Percentiles rank a stretch among this genome's conserved stretches.
Conservation (phyloP, 2,797 vertebrate species). For the Buceros bicornis region DNA sequence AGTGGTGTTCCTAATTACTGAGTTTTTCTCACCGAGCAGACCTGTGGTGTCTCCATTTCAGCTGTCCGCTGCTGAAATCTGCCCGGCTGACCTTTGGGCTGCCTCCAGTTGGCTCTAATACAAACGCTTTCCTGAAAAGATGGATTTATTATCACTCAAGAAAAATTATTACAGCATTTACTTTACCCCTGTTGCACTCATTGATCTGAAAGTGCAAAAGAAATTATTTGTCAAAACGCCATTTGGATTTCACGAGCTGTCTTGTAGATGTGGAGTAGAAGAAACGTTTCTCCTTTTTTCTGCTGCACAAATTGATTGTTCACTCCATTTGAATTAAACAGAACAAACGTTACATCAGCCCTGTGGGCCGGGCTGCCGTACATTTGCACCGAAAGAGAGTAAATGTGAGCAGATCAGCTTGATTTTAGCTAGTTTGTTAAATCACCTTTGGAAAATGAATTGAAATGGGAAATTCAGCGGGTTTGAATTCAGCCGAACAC, state of each 20-base stretch:
- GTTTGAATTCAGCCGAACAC: background rate
- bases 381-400: background rate
- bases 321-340: background rate
- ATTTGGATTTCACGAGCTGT: background rate
- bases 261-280: background rate
- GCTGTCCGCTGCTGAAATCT: background rate
- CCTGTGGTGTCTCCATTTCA: background rate
- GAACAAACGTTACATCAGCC: background rate
- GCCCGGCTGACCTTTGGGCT: slow-evolving; percentile 8
- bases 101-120: slow-evolving; percentile 13
- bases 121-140: slow-evolving; percentile 13
- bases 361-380: background rate
- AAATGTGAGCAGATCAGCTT: background rate
- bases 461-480: background rate
- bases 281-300: background rate
- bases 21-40: background rate
- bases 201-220: background rate
- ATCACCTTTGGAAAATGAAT: background rate
- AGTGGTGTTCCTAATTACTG: background rate
- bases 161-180: slow-evolving; percentile 21
- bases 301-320: background rate
- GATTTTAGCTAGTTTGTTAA: background rate
- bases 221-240: slow-evolving; percentile 22
- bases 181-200: background rate
- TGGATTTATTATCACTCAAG: slow-evolving; percentile 51